Evolutionary conservation across 2,797 vertebrate genomes (phyloP).

Genomic region (Poeciliopsis paucimaculata): DNA sequence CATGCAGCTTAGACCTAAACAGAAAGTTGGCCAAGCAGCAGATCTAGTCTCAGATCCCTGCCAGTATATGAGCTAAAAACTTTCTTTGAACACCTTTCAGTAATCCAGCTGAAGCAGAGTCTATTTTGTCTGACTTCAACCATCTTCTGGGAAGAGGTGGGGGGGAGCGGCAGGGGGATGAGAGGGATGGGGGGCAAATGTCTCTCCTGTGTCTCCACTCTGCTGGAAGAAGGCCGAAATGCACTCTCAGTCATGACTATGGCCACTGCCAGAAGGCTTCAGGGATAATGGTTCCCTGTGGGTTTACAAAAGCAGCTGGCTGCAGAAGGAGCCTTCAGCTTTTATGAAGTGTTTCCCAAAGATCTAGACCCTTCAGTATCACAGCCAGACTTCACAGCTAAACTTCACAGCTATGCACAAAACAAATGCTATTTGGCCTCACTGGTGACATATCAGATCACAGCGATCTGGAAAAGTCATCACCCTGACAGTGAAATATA

Average conservation of each 20-base stretch:
- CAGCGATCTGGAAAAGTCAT: neutral
- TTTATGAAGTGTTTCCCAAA: constrained; percentile 54
- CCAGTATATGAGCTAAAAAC: neutral
- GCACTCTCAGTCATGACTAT: constrained; percentile 42
- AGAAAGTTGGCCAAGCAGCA: neutral
- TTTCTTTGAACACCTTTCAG: constrained; percentile 17
- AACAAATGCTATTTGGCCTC: constrained; percentile 13
- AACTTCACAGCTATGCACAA: constrained; percentile 25
- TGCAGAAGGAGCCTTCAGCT: constrained; percentile 53
- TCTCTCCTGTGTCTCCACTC: constrained; percentile 13
- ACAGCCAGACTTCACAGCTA: constrained; percentile 25
- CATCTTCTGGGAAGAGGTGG: constrained; percentile 16
- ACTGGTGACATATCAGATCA: constrained; percentile 2
- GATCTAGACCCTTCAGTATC: constrained; percentile 30
- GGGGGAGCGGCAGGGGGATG: too few relatives aligned
- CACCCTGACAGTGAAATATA: neutral
- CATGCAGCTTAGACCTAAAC: neutral
- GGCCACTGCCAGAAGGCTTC: constrained; percentile 47
- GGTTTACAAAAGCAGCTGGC: constrained; percentile 52
- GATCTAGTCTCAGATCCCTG: neutral
- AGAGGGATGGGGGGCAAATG: neutral
- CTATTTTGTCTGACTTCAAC: constrained; percentile 24
- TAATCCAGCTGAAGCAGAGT: constrained; percentile 3
- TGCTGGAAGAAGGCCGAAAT: constrained; percentile 53
- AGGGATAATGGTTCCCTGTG: constrained; percentile 45